Base-by-base conservation (phyloP, 2,113 vertebrate species). In the Varanus salvator region DNA sequence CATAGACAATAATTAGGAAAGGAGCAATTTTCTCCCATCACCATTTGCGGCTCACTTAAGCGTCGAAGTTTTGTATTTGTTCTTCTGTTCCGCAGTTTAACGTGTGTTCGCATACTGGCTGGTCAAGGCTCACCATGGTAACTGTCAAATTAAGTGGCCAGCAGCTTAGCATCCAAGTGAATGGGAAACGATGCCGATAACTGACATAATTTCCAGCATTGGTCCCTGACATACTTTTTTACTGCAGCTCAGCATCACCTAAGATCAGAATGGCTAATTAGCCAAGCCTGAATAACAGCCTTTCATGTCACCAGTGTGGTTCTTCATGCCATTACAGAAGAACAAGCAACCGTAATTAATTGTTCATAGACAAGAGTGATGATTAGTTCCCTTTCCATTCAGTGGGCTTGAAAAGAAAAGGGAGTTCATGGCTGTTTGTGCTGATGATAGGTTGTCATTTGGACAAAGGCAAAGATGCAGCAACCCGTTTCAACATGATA, bases 61-160 rank as follows among this genome's bases (percentile, higher is more conserved):
- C n/a, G 38, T 80, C 88, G 83, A 48, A 54, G 72, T 44, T 88
- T 78, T 93, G 81, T 23, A 84, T 84, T 90, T 93, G 86, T 74
- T 91, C 93, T 92, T 57, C 74, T 89, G 87, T 88, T 15, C 71
- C 83, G 89, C 52, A 87, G 93, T 91, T 95, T 93, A 93, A 91
- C 90, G 87, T 90, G 93, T 93, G 88, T 94, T 93, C 95, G 90
- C 94, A 95, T 84, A 91, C 72, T 66, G 89, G 64, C 80, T 92
- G 92, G 80, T 89, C 88, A 91, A 95, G 90, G 68, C 91, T 96
- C 93, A 93, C 93, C 95, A 94, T 85, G 12, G 93, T 91, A 95
- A 95, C 94, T 92, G 93, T 92, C 94, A 91, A 93, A 93, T 90
- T 93, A 92, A 93, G 23, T 90, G 57, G 44, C 84, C 72, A 95